Base-by-base conservation (phyloP, 2,888 invertebrate genomes). In the Stomorhina lunata region DNA sequence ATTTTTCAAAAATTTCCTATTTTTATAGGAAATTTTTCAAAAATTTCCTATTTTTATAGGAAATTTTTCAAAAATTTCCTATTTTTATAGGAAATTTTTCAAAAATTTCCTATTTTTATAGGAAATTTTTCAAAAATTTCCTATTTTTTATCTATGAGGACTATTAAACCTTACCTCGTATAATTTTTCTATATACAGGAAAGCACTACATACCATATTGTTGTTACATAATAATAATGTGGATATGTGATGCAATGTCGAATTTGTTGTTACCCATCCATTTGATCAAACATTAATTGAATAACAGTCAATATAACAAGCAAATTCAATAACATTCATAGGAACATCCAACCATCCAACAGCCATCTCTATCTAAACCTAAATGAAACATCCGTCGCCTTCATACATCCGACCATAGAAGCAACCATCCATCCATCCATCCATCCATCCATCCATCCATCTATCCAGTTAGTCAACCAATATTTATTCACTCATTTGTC, bases 331-430 rank as follows among this genome's bases (percentile, higher is more conserved):
- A n/a, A n/a, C 55, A 48, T 63, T 45, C 53, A 63, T 84, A 81
- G 83, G 84, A 75, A 73, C 75, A 68, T 4, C 50, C 48, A 53
- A 27, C 43, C 48, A 55, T 15, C 32, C 43, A 55, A 17, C 25
- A 50, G 34, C 65, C 17, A 59, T n/a, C 25, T n/a, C n/a, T n/a
- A n/a, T n/a, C n/a, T n/a, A n/a, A n/a, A n/a, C n/a, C n/a, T n/a
- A n/a, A n/a, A n/a, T n/a, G n/a, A n/a, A n/a, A n/a, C n/a, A n/a
- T n/a, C n/a, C n/a, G n/a, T n/a, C n/a, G n/a, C n/a, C n/a, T n/a
- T n/a, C n/a, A n/a, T n/a, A n/a, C n/a, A n/a, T n/a, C 17, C 55
- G 55, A 68, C 53, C 53, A 63, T 84, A 81, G 83, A 84, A 75
- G 71, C 75, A 68, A 5, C 50, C 48, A 53, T 34, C 43, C 48